Base-by-base conservation (phyloP, 1,140 invertebrate species). In the Penaeus japonicus region DNA sequence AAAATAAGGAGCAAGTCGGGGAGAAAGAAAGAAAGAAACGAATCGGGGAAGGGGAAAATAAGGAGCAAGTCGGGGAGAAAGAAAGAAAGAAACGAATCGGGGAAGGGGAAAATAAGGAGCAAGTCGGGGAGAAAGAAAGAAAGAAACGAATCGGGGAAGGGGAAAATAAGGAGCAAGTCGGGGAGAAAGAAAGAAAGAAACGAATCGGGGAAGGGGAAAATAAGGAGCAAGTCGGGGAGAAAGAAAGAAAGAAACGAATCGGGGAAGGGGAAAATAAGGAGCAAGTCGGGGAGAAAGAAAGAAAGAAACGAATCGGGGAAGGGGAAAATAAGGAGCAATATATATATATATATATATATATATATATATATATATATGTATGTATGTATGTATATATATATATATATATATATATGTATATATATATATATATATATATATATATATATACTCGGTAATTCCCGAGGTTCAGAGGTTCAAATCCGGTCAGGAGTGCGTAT, bases 391-490 rank as follows among this genome's bases (percentile, higher is more conserved):
- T 70, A 70, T 70, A 70, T 70, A 70, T 70, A n/a, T 70, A 70
- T n/a, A 70, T 70, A 70, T 70, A 70, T 70, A 70, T 70, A 30
- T 70, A n/a, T 70, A n/a, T 70, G 24, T 70, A 24, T 70, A 70
- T 70, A 70, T 70, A 70, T 70, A 70, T 70, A 70, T 70, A 70
- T 70, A 70, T 70, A 70, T 70, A 70, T 70, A 70, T 70, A 39
- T 39, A 39, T 39, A 39, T 39, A 39, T 39, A 39, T 39, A 39
- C 7, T 4, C 7, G 7, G 7, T 39, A 39, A 39, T 39, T n/a
- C n/a, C n/a, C n/a, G n/a, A n/a, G n/a, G n/a, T n/a, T n/a, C n/a
- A n/a, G n/a, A n/a, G n/a, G n/a, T n/a, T n/a, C n/a, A n/a, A n/a
- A n/a, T n/a, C n/a, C n/a, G n/a, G n/a, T n/a, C n/a, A n/a, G n/a